Evolutionary conservation across 1,140 invertebrate species (phyloP).

Genomic region (Aricia agestis): DNA sequence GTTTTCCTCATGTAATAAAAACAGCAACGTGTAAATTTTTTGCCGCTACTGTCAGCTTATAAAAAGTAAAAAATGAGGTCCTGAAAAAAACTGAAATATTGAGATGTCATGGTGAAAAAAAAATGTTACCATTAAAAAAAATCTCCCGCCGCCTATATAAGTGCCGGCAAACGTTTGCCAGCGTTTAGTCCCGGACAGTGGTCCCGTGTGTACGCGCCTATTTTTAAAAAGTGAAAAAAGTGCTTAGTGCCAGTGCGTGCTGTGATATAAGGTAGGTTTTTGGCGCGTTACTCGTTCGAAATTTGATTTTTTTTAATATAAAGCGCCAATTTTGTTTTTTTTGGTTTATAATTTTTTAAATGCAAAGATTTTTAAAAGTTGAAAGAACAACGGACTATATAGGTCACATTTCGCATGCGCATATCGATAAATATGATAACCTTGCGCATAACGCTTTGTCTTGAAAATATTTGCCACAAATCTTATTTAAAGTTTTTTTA

Average conservation of each 20-base stretch:
- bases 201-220: slow-evolving; percentile 25
- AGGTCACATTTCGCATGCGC: too few species aligned
- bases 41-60: too few species aligned
- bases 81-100: neutral
- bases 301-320: neutral
- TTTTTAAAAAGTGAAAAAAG: slow-evolving; percentile 31
- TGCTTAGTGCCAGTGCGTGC: slow-evolving; percentile 4
- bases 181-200: slow-evolving; percentile 27
- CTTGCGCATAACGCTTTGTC: too few species aligned
- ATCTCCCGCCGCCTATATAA: slow-evolving; percentile 26
- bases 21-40: too few species aligned
- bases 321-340: neutral
- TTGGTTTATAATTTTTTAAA: neutral
- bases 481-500: too few species aligned
- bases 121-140: slow-evolving; percentile 19
- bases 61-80: too few species aligned
- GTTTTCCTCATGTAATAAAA: too few species aligned
- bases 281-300: neutral
- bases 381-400: too few species aligned
- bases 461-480: too few species aligned
- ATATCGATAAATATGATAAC: too few species aligned
- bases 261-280: neutral
- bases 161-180: slow-evolving; percentile 24
- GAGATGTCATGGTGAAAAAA: slow-evolving; percentile 7
- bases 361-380: neutral